Evolutionary conservation across 2,888 invertebrate species (phyloP).

Genomic region (Chydorus sphaericus): DNA sequence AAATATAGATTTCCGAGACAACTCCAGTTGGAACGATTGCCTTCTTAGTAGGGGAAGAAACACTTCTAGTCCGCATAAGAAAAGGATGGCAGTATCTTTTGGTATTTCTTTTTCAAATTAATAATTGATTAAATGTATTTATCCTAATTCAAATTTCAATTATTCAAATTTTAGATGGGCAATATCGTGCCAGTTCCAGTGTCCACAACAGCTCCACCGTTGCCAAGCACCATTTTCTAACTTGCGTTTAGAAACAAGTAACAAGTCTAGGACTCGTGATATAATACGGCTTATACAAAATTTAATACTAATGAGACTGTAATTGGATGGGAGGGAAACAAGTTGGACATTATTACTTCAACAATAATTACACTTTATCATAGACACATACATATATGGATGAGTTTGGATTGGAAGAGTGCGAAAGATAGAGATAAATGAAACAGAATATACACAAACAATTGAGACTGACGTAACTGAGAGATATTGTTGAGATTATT

Average conservation of each 20-base stretch:
- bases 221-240: constrained; percentile 9
- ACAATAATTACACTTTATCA: too few species aligned
- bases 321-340: too few species aligned
- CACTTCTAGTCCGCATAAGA: constrained; percentile 72
- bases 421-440: too few species aligned
- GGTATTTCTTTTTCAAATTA: too few species aligned
- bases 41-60: constrained; percentile 81
- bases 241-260: constrained; percentile 49
- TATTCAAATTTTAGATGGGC: neutral
- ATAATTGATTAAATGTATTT: neutral
- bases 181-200: neutral
- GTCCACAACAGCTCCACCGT: constrained; percentile 6
- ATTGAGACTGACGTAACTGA: too few species aligned
- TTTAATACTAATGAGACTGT: too few species aligned
- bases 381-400: too few species aligned
- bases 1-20: constrained; percentile 34
- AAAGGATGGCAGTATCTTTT: constrained; percentile 89
- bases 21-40: constrained; percentile 81
- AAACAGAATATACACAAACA: too few species aligned
- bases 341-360: neutral
- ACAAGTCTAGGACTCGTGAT: constrained; percentile 62
- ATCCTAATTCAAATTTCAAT: neutral
- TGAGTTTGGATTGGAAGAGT: too few species aligned
- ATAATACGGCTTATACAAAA: constrained; percentile 46
- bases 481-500: too few species aligned